Percentiles rank a stretch among this genome's conserved stretches.
These are phyloP conservation scores for Triops cancriformis DNA, from an alignment of 1,140 invertebrate species.

Conservation along the genomic window DNA sequence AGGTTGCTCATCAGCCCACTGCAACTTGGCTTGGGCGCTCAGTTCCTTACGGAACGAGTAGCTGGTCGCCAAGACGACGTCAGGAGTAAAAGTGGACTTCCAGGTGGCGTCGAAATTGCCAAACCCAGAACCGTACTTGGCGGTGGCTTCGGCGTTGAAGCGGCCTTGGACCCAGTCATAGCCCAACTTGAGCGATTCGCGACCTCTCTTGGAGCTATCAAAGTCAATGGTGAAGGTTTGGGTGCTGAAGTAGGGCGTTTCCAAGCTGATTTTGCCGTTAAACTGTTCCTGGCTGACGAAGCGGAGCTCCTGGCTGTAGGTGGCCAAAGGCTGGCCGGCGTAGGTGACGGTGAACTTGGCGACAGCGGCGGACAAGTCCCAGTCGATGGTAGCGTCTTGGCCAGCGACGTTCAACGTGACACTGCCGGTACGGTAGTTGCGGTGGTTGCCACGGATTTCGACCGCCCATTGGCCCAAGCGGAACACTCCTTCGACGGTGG, in stretches of 20 bases:
- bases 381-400: slow-evolving; percentile 13
- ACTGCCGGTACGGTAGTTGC: neutral
- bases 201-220: slow-evolving; percentile 7
- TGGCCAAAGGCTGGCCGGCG: neutral
- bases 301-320: neutral
- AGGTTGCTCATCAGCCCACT: neutral
- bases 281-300: neutral
- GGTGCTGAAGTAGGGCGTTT: slow-evolving; percentile 17
- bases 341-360: neutral
- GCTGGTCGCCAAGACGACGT: neutral
- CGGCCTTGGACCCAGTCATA: neutral
- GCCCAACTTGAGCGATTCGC: neutral
- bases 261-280: neutral
- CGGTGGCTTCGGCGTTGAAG: neutral
- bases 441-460: neutral
- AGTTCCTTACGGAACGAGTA: slow-evolving; percentile 8
- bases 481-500: neutral
- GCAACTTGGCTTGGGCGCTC: neutral
- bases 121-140: neutral
- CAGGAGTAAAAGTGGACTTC: neutral
- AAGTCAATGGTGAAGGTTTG: slow-evolving; percentile 16
- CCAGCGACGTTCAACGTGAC: neutral
- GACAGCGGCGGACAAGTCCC: slow-evolving; percentile 2
- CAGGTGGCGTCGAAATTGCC: neutral
- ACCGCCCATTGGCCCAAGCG: neutral